Evolutionary conservation across 2,888 invertebrate genomes (phyloP).

Genomic region (Agrochola lota): DNA sequence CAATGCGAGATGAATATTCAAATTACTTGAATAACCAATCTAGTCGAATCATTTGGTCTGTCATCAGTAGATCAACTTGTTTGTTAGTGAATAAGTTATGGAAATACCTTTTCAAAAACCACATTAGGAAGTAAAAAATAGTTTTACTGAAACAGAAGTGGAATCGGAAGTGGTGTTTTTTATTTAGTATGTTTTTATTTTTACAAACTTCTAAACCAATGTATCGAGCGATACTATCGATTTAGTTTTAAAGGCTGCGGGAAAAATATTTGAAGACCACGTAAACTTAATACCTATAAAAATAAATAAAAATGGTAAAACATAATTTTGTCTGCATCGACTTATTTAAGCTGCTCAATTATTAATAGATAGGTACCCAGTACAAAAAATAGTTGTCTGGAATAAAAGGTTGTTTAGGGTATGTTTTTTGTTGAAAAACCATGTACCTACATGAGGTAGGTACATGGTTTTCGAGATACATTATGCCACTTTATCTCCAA

Average conservation of each 20-base stretch:
- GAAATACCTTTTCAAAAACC: not conserved
- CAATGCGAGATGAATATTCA: not conserved
- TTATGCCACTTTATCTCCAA: not conserved
- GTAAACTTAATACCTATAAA: not conserved
- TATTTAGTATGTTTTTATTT: not conserved
- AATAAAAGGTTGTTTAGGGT: not conserved
- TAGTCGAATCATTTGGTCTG: not conserved
- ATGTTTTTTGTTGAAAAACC: not conserved
- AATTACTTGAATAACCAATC: not conserved
- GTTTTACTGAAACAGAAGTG: not conserved
- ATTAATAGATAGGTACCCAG: too few species aligned
- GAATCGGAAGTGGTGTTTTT: not conserved
- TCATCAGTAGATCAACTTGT: too few species aligned
- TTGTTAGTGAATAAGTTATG: not conserved
- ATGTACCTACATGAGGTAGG: not conserved
- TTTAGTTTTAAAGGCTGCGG: not conserved
- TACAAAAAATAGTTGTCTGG: not conserved
- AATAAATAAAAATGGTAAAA: not conserved
- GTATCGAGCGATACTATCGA: not conserved
- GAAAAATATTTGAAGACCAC: not conserved
- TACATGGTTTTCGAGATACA: not conserved
- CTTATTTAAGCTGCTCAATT: not conserved
- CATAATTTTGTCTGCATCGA: not conserved
- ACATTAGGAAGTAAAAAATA: too few species aligned
- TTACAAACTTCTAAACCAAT: not conserved